Percentiles rank a stretch among this genome's conserved stretches.
Evolutionary conservation across 2,888 invertebrate species (phyloP).

Genomic region (Colostygia pectinataria): DNA sequence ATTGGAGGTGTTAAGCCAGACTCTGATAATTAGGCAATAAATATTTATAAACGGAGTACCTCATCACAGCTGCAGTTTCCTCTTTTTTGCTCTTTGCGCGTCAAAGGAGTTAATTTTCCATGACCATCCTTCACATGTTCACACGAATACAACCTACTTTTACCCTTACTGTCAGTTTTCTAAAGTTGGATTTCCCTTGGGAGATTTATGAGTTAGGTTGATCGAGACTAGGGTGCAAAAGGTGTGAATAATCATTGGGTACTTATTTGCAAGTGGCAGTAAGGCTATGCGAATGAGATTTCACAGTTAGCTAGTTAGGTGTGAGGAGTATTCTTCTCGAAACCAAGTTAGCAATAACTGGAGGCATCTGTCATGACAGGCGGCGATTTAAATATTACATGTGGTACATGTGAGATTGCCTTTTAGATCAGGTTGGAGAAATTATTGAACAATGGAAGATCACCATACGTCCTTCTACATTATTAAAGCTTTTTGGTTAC

Average conservation of each 20-base stretch:
- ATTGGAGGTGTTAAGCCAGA: conserved; percentile 63
- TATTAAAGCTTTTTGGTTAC: too few relatives aligned
- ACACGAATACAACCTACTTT: conserved; percentile 21
- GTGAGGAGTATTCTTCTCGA: conserved; percentile 33
- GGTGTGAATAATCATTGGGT: conserved; percentile 62
- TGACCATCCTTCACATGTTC: conserved; percentile 31
- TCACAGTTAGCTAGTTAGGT: conserved; percentile 53
- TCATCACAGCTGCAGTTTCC: conserved; percentile 55
- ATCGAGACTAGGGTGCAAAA: conserved; percentile 24
- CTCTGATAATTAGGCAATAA: conserved; percentile 75
- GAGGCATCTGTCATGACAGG: conserved; percentile 46
- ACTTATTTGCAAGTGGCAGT: conserved; percentile 58
- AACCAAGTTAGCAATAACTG: conserved; percentile 47
- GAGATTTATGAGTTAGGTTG: conserved; percentile 20
- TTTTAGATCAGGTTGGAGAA: conserved; percentile 23
- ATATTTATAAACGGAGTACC: conserved; percentile 74
- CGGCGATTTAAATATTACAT: conserved; percentile 60
- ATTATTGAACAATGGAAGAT: background rate
- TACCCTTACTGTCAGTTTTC: background rate
- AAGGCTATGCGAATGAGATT: conserved; percentile 56
- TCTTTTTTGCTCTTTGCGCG: conserved; percentile 54
- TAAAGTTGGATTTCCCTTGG: conserved; percentile 32
- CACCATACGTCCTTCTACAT: too few relatives aligned
- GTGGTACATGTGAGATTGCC: conserved; percentile 35
- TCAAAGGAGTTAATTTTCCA: conserved; percentile 50